phyloP scores from a whole-genome alignment of 2,113 vertebrate species.

The Gasterosteus nipponicus region DNA sequence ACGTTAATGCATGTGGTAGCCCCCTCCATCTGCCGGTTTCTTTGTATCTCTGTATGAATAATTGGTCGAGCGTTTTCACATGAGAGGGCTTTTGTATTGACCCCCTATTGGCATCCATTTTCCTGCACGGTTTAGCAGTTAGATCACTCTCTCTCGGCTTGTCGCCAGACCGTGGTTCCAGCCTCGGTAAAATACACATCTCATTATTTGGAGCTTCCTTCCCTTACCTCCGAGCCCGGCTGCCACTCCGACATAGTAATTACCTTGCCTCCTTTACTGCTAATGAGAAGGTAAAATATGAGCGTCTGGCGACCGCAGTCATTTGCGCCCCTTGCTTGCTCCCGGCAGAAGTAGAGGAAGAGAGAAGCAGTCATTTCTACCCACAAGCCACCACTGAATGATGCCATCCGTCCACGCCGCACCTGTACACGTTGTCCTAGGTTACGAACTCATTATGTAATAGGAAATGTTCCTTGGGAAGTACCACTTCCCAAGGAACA shows the following conservation, averaged over 20 bases:
- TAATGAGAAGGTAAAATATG: slow-evolving; percentile 82
- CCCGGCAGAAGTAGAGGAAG: slow-evolving; percentile 39
- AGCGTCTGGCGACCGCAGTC: slow-evolving; percentile 69
- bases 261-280: slow-evolving; percentile 76
- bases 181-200: slow-evolving; percentile 36
- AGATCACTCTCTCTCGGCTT: slow-evolving; percentile 18
- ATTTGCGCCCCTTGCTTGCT: slow-evolving; percentile 65
- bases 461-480: not conserved
- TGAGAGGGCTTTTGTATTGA: slow-evolving; percentile 36
- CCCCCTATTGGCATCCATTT: no score
- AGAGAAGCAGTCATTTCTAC: slow-evolving; percentile 56
- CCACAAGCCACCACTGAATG: slow-evolving; percentile 50
- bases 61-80: slow-evolving; percentile 39
- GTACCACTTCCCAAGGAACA: not conserved
- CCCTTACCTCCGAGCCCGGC: slow-evolving; percentile 50
- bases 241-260: slow-evolving; percentile 78
- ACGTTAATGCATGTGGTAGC: not conserved
- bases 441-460: not conserved
- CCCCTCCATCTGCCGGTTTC: not conserved
- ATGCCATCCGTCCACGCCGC: slow-evolving; percentile 48
- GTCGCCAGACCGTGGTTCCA: slow-evolving; percentile 12
- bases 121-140: slow-evolving; percentile 18
- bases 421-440: slow-evolving; percentile 43
- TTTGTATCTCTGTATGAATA: slow-evolving; percentile 26
- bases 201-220: slow-evolving; percentile 46